phyloP scores from a whole-genome alignment of 2,888 invertebrate genomes.

The Galerucella pusilla region DNA sequence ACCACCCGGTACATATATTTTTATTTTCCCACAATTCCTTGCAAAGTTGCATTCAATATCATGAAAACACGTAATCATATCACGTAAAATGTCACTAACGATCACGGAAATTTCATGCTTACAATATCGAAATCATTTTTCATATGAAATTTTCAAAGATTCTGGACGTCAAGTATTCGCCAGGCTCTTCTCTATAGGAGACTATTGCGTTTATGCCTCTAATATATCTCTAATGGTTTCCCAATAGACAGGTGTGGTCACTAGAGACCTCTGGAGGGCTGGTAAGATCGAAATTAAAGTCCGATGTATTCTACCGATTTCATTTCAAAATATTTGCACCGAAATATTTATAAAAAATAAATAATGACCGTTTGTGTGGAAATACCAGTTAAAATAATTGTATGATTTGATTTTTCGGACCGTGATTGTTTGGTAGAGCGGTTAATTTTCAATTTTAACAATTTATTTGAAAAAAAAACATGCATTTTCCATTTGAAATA shows the following conservation, averaged over 20 bases:
- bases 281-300: neutral
- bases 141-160: conserved; percentile 8
- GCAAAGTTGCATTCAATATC: neutral
- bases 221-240: conserved; percentile 56
- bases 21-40: neutral
- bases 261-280: neutral
- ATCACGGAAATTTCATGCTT: neutral
- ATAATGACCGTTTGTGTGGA: neutral
- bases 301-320: no score
- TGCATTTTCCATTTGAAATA: neutral
- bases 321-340: no score
- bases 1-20: neutral
- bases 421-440: conserved; percentile 1
- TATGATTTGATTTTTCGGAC: conserved; percentile 13
- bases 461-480: neutral
- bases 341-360: no score
- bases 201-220: conserved; percentile 50
- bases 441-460: neutral
- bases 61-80: neutral
- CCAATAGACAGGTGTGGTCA: conserved; percentile 53
- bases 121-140: conserved; percentile 15
- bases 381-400: conserved; percentile 1
- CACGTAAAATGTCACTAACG: neutral
- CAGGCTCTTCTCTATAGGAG: conserved; percentile 19
- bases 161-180: conserved; percentile 17